Percentiles rank a stretch among this genome's conserved stretches.
phyloP scores from a whole-genome alignment of 2,113 vertebrate genomes.

The Ciconia stormi region DNA sequence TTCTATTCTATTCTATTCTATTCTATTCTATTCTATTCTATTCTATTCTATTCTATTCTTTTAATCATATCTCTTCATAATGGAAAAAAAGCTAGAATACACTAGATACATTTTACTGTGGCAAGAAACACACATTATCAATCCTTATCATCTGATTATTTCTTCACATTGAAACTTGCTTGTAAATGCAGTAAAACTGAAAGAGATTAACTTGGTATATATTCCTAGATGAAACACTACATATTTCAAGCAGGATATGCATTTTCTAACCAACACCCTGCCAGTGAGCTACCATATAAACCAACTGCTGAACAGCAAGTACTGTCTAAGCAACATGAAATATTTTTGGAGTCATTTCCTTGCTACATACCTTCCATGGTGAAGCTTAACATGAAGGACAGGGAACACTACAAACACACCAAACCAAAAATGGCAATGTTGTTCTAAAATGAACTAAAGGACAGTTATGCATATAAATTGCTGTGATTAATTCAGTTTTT shows the following conservation, averaged over 20 bases:
- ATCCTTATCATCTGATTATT: not conserved
- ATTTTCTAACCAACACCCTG: not conserved
- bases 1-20: too few species aligned
- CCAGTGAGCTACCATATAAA: not conserved
- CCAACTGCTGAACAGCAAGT: not conserved
- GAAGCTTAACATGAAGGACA: not conserved
- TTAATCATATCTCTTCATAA: not conserved
- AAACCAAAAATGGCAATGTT: conserved; percentile 48
- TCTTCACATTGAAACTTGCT: not conserved
- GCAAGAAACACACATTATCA: not conserved
- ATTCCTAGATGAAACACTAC: not conserved
- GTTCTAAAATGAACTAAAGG: conserved; percentile 44
- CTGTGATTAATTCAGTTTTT: conserved; percentile 57
- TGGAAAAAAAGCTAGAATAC: not conserved
- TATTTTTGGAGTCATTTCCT: not conserved
- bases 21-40: not conserved
- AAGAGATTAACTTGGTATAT: not conserved
- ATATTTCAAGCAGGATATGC: not conserved
- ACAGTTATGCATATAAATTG: conserved; percentile 51
- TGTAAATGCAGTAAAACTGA: not conserved
- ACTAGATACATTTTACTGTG: not conserved
- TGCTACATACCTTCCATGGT: not conserved
- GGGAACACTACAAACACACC: not conserved
- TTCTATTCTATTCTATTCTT: not conserved
- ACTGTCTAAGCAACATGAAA: not conserved